A percentile compares a stretch with the other conserved stretches of the same genome.
phyloP scores from a whole-genome alignment of 2,888 invertebrate genomes.

The Flexamia atlantica region DNA sequence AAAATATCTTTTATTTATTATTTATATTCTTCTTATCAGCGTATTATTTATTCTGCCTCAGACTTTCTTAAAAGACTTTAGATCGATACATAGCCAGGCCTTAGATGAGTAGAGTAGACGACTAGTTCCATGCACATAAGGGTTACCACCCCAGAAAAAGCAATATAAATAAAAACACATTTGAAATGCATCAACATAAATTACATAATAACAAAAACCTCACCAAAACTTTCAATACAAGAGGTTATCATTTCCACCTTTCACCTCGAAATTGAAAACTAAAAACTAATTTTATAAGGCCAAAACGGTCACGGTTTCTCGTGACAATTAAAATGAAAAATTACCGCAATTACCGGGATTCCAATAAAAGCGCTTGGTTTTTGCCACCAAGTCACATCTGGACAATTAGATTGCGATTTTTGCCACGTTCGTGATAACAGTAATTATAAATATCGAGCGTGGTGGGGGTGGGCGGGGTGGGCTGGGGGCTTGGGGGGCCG shows the following conservation, averaged over 20 bases:
- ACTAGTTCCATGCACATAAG: too few relatives aligned
- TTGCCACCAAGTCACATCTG: slow-evolving; percentile 54
- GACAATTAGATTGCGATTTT: slow-evolving; percentile 60
- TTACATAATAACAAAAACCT: too few relatives aligned
- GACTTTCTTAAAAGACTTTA: too few relatives aligned
- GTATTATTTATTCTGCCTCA: too few relatives aligned
- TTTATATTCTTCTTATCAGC: too few relatives aligned
- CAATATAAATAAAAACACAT: too few relatives aligned
- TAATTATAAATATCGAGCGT: slow-evolving; percentile 58
- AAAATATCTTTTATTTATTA: too few relatives aligned
- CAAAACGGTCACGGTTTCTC: slow-evolving; percentile 4
- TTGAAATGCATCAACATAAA: too few relatives aligned
- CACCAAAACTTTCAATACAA: too few relatives aligned
- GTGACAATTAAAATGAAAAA: slow-evolving; percentile 41
- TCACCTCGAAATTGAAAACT: slow-evolving; percentile 17
- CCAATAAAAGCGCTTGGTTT: slow-evolving; percentile 51
- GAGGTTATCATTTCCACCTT: slow-evolving; percentile 16
- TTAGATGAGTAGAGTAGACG: too few relatives aligned
- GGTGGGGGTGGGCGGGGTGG: slow-evolving; percentile 24
- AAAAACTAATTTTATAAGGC: slow-evolving; percentile 16
- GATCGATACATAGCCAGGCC: too few relatives aligned
- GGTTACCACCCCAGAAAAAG: too few relatives aligned
- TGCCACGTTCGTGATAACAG: slow-evolving; percentile 55
- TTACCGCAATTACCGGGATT: slow-evolving; percentile 49
- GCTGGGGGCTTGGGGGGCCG: background rate